Conservation (phyloP, 2,797 vertebrate species). For the Cheirogaleus major region DNA sequence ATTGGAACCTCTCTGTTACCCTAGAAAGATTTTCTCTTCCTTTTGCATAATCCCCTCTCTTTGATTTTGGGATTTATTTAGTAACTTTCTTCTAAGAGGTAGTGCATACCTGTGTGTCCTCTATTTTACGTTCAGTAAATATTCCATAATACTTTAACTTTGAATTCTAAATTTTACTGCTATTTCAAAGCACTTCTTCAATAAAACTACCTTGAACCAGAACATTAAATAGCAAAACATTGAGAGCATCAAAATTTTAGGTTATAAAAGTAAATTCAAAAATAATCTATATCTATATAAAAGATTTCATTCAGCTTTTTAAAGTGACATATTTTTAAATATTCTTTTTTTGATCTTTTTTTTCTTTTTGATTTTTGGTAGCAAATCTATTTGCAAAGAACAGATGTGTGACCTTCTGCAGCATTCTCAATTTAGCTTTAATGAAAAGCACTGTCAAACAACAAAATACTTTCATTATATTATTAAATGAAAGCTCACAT, state of each 20-base stretch:
- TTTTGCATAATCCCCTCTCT: neutral
- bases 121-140: neutral
- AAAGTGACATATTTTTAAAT: neutral
- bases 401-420: constrained; percentile 8
- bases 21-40: neutral
- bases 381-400: neutral
- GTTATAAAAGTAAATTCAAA: neutral
- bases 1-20: neutral
- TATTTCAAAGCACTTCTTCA: neutral
- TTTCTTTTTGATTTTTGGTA: neutral
- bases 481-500: neutral
- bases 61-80: neutral
- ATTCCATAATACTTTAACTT: neutral
- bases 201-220: neutral
- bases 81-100: neutral
- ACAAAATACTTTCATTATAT: neutral
- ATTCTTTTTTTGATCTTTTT: neutral
- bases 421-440: neutral
- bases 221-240: neutral
- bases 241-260: neutral
- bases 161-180: neutral
- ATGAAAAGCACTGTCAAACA: neutral
- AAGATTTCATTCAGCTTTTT: neutral
- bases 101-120: neutral
- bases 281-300: neutral